Percentiles rank a stretch among this genome's conserved stretches.
These are phyloP conservation scores for Callopanchax toddi DNA, from an alignment of 2,113 vertebrate genomes.

Conservation along the genomic window DNA sequence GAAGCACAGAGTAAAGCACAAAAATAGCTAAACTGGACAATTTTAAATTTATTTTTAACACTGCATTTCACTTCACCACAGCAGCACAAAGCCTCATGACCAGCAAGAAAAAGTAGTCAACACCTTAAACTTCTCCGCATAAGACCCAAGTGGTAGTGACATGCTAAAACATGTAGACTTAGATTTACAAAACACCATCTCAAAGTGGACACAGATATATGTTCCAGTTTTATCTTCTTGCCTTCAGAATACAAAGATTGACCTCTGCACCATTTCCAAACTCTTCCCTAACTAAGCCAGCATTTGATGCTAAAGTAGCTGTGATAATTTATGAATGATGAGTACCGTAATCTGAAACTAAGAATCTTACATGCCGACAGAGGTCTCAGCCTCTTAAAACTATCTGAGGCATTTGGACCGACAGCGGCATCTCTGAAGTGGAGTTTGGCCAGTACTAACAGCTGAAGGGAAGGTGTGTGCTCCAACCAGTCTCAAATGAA, in stretches of 20 bases:
- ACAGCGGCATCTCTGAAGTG: slow-evolving; percentile 44
- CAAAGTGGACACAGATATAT: not conserved
- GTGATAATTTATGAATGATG: slow-evolving; percentile 29
- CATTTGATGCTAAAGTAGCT: not conserved
- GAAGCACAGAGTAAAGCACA: not conserved
- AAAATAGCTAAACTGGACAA: not conserved
- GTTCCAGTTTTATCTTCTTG: not conserved
- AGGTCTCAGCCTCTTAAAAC: slow-evolving; percentile 51
- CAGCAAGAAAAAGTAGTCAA: not conserved
- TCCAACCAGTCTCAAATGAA: slow-evolving; percentile 31
- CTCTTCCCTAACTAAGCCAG: not conserved
- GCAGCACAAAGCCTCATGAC: not conserved
- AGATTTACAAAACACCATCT: not conserved
- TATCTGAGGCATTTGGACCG: slow-evolving; percentile 60
- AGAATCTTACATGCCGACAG: slow-evolving; percentile 24
- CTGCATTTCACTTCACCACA: not conserved
- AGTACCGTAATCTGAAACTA: slow-evolving; percentile 25
- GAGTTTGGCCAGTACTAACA: slow-evolving; percentile 57
- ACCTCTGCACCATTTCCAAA: slow-evolving; percentile 6
- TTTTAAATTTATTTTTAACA: not conserved
- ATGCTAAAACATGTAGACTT: not conserved
- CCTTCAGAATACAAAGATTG: slow-evolving; percentile 21
- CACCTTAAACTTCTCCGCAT: no score
- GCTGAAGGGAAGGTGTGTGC: slow-evolving; percentile 37
- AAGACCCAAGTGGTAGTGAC: not conserved